A percentile compares a stretch with the other conserved stretches of the same genome.
Evolutionary conservation across 1,140 invertebrate species (phyloP).

Genomic region (Bombus pascuorum): DNA sequence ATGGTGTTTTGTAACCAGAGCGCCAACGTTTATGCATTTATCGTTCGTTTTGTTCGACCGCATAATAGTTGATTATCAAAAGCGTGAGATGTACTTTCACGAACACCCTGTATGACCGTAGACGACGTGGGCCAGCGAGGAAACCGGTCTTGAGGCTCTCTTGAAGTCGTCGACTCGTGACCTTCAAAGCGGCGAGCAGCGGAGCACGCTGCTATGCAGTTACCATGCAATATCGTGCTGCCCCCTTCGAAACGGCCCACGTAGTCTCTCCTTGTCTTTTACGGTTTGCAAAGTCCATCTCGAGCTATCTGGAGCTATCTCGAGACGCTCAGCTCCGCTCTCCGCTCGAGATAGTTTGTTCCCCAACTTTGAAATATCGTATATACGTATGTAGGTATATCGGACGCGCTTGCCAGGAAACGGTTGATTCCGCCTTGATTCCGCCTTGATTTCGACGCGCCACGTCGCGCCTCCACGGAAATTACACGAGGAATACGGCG

Average conservation of each 20-base stretch:
- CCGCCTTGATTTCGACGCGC: neutral
- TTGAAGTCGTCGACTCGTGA: constrained; percentile 80
- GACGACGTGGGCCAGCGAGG: constrained; percentile 67
- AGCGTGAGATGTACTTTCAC: constrained; percentile 42
- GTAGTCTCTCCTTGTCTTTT: constrained; percentile 45
- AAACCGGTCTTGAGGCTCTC: constrained; percentile 78
- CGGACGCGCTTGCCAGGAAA: neutral
- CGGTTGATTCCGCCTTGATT: constrained; percentile 29
- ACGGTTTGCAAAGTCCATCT: constrained; percentile 29
- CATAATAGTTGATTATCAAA: constrained; percentile 33
- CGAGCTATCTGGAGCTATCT: constrained; percentile 22
- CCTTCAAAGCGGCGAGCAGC: constrained; percentile 78
- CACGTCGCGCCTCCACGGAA: constrained; percentile 10
- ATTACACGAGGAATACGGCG: constrained; percentile 16
- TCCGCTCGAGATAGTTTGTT: neutral
- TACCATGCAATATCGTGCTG: constrained; percentile 72
- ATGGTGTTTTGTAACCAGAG: neutral
- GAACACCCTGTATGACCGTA: constrained; percentile 66
- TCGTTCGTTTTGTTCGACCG: neutral
- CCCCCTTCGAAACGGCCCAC: constrained; percentile 56
- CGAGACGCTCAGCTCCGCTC: neutral
- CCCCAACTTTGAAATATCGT: constrained; percentile 1
- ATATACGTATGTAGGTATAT: neutral
- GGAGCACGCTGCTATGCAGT: constrained; percentile 68
- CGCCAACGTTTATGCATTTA: neutral